Evolutionary conservation across 2,113 vertebrate species (phyloP).

Genomic region (Oryzias curvinotus): DNA sequence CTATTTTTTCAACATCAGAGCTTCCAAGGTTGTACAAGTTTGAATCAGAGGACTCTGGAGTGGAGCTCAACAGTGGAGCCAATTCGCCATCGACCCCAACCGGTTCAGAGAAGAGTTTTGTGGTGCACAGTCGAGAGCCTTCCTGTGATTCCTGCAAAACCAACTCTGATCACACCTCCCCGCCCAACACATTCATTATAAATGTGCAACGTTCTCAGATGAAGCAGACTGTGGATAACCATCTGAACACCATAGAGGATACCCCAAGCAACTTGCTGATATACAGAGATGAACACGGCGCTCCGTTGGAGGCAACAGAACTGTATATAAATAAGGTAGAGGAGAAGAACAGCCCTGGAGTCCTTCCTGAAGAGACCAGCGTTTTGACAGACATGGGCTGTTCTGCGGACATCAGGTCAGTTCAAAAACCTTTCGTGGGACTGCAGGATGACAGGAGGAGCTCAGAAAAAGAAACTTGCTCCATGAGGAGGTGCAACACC

Average conservation of each 20-base stretch:
- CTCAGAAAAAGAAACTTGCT: constrained; percentile 48
- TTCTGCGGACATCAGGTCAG: constrained; percentile 42
- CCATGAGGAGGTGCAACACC: constrained; percentile 74
- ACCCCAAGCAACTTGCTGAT: background rate
- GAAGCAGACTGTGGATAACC: constrained; percentile 29
- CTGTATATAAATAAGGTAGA: constrained; percentile 18
- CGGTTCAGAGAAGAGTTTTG: constrained; percentile 85
- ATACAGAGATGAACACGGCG: constrained; percentile 17
- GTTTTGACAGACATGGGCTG: constrained; percentile 19
- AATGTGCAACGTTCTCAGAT: constrained; percentile 56
- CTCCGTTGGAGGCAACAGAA: constrained; percentile 21
- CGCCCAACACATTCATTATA: constrained; percentile 51
- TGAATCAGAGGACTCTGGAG: constrained; percentile 87
- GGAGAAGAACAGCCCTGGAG: constrained; percentile 24
- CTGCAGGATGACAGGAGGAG: constrained; percentile 53
- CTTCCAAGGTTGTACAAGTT: constrained; percentile 81
- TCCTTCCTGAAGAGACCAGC: constrained; percentile 24
- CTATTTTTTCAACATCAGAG: constrained; percentile 65
- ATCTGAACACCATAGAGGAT: background rate
- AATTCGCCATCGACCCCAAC: constrained; percentile 84
- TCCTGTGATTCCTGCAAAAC: constrained; percentile 83
- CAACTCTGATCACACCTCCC: constrained; percentile 54
- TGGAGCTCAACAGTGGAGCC: constrained; percentile 83
- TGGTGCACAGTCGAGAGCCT: constrained; percentile 83
- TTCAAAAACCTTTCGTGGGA: constrained; percentile 35